Percentiles rank a stretch among this genome's conserved stretches.
Evolutionary conservation across 2,888 invertebrate genomes (phyloP).

Genomic region (Folsomia candida): DNA sequence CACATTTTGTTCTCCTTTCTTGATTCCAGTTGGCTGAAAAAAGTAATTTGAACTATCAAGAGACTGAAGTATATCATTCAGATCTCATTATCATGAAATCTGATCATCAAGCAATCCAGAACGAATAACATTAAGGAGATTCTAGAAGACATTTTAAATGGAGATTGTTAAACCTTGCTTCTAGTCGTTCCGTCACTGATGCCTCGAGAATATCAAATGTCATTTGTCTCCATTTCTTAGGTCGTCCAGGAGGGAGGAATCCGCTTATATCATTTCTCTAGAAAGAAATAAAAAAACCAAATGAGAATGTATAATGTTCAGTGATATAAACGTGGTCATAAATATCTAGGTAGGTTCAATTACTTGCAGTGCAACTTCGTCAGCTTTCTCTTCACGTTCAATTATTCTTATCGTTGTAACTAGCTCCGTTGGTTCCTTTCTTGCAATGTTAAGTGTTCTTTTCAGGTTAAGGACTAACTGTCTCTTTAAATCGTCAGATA

Average conservation of each 20-base stretch:
- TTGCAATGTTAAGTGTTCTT: conserved; percentile 86
- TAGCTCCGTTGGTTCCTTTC: conserved; percentile 90
- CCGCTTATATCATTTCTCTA: conserved; percentile 75
- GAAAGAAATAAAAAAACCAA: conserved; percentile 16
- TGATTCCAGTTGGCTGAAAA: conserved; percentile 84
- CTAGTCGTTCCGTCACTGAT: conserved; percentile 78
- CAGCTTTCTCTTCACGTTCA: conserved; percentile 93
- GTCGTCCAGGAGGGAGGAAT: conserved; percentile 90
- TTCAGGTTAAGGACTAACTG: conserved; percentile 86
- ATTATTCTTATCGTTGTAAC: conserved; percentile 94
- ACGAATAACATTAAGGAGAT: no score
- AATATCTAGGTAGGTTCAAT: not conserved
- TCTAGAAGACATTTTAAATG: no score
- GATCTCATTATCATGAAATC: no score
- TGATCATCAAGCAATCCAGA: no score
- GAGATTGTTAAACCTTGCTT: conserved; percentile 63
- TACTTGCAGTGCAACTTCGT: conserved; percentile 75
- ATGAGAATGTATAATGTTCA: not conserved
- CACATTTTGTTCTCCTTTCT: conserved; percentile 88
- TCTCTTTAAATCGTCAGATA: conserved; percentile 84
- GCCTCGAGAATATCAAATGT: conserved; percentile 77
- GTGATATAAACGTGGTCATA: not conserved
- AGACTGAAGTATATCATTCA: no score
- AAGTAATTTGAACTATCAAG: not conserved
- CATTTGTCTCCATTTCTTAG: conserved; percentile 85